Evolutionary conservation across 64 coral and sea anemone genomes (phyloP).

Genomic region (Actinia equina): DNA sequence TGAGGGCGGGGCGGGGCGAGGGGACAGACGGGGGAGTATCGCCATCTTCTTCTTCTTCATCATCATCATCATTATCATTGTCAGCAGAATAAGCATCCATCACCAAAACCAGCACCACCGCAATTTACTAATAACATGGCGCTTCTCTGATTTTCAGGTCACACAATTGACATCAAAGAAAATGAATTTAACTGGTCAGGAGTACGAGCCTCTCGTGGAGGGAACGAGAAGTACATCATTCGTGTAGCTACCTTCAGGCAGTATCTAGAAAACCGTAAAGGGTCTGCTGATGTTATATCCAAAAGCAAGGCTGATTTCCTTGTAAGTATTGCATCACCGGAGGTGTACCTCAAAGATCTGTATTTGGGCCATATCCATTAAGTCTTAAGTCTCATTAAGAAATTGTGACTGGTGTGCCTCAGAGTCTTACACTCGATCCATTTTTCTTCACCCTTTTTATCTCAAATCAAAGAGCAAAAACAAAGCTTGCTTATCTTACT

Average conservation of each 20-base stretch:
- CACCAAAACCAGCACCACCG: not conserved
- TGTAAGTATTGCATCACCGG: not conserved
- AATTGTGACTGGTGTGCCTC: too few relatives aligned
- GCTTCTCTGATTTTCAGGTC: not conserved
- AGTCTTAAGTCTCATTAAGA: not conserved
- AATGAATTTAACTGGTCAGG: slow-evolving; percentile 7
- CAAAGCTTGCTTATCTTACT: too few relatives aligned
- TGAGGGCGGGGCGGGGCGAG: too few relatives aligned
- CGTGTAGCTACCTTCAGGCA: not conserved
- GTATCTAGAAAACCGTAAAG: not conserved
- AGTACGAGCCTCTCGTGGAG: not conserved
- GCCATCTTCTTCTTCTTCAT: too few relatives aligned
- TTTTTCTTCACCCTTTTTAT: not conserved
- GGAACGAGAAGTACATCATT: slow-evolving; percentile 31
- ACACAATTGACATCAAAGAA: not conserved
- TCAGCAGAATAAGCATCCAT: too few relatives aligned
- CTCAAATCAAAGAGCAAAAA: not conserved
- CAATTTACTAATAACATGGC: not conserved
- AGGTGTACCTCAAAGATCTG: not conserved
- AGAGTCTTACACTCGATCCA: too few relatives aligned
- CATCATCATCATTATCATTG: too few relatives aligned
- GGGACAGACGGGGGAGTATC: too few relatives aligned
- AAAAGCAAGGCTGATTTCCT: not conserved
- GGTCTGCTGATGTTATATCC: not conserved
- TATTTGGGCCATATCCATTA: not conserved